Base-by-base conservation (phyloP, 1,140 invertebrate genomes). In the Ladona fulva region DNA sequence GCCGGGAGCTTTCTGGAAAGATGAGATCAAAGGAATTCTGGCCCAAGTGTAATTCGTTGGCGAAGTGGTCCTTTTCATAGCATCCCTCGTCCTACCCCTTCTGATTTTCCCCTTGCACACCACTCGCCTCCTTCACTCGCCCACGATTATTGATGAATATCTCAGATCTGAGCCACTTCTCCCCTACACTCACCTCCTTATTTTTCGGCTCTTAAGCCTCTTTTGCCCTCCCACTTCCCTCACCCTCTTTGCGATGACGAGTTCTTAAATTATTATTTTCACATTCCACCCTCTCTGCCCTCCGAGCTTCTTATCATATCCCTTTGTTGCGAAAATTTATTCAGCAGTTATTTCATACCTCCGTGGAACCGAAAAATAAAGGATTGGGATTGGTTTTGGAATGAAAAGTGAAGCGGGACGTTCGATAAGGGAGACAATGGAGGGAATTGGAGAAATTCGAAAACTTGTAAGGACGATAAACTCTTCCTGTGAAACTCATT, bases 131-230 rank as follows among this genome's bases (percentile, higher is more conserved):
- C 52, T 66, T 66, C 44, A 52, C 44, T 52, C 52, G 52, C 16
- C 52, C 52, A 66, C 52, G 52, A 66, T 66, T 66, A 66, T 66
- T 66, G 52, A 66, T 66, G 52, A 66, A 66, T 66, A 66, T 66
- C n/a, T 66, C 52, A 12, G 3, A 66, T 66, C 44, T 52, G 44
- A 52, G 44, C 44, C 19, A 10, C n/a, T n/a, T n/a, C n/a, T n/a
- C 29, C 29, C 52, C n/a, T 22, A 3, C 52, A 12, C 12, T 66
- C n/a, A 5, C 52, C 52, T 6, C n/a, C 52, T 22, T 22, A 19
- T 66, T 66, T 66, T 66, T 22, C 52, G 52, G 14, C 12, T 22
- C n/a, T 66, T 66, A 66, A 66, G 52, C 52, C 52, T 12, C n/a
- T 3, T 37, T 37, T 8, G 3, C 29, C 1, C 29, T 1, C 29